These are phyloP conservation scores for Andrena bucephala DNA, from an alignment of 2,888 invertebrate genomes.

Conservation along the genomic window DNA sequence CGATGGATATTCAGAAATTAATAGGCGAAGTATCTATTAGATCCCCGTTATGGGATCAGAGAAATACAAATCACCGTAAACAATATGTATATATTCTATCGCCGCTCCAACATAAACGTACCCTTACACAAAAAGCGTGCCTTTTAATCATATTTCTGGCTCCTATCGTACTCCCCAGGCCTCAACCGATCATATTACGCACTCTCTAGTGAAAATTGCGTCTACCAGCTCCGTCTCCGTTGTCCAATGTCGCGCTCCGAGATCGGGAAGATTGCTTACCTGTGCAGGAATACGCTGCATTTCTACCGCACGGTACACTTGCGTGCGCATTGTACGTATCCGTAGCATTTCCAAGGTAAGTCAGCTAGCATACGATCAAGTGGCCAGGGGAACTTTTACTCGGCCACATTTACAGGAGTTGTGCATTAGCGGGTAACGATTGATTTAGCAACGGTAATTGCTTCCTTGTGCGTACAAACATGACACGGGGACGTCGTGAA, in stretches of 20 bases:
- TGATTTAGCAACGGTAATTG: conserved; percentile 34
- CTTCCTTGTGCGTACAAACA: conserved; percentile 29
- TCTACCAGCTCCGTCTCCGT: background rate
- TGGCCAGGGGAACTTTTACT: conserved; percentile 48
- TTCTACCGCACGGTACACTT: conserved; percentile 12
- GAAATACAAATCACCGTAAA: no score
- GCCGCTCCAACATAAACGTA: no score
- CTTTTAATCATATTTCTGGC: conserved; percentile 2
- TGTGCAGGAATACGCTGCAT: background rate
- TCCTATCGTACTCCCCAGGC: background rate
- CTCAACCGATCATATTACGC: background rate
- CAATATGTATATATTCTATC: no score
- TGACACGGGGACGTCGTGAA: background rate
- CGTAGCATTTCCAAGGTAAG: conserved; percentile 47
- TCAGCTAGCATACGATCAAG: conserved; percentile 24
- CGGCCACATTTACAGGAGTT: conserved; percentile 28
- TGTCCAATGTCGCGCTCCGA: conserved; percentile 7
- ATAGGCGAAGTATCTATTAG: no score
- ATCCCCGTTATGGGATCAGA: no score
- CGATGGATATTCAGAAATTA: no score
- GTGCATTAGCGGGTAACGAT: conserved; percentile 28
- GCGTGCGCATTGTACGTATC: background rate
- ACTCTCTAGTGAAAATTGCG: background rate
- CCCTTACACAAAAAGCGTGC: background rate
- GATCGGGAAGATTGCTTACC: conserved; percentile 12